Base-by-base conservation (phyloP, 1,140 invertebrate genomes). In the Macrotrachela quadricornifera region DNA sequence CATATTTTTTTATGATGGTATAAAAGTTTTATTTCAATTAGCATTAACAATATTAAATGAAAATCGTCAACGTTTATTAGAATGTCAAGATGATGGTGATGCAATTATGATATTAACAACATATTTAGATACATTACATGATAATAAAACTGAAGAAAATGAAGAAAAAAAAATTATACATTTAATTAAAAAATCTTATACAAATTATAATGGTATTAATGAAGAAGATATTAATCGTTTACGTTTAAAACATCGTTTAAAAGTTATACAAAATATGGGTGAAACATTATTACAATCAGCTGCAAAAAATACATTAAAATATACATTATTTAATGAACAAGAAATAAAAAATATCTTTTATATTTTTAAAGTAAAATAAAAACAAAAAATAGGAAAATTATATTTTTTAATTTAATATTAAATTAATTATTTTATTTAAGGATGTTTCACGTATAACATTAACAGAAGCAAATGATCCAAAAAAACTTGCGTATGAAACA, bases 1-100 rank as follows among this genome's bases (percentile, higher is more conserved):
- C 65, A 91, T 87, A 63, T 97, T 97, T 70, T 96, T 97, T 65
- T 94, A 86, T 69, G 88, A 95, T 70, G 91, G 92, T 56, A 85
- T 88, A 17, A 91, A 88, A 74, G 84, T 92, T 13, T 41, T 92
- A 57, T 95, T 95, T 70, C 75, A 91, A 80, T 78, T 95, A 21
- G 85, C 90, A 1, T 71, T 95, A 42, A 81, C 81, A 58, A 81
- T 95, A 56, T 70, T 95, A 45, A 82, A 88, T 64, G 79, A 78
- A 67, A 90, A 90, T 68, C 77, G 83, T 58, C 82, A 85, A 6
- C 78, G 79, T 54, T 71, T 95, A n/a, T 68, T 87, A 12, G 72
- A 78, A 9, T 87, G 84, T 62, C 75, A 77, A 21, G 91, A 96
- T 67, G 90, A 97, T 64, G 90, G 90, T 6, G 88, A 92, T 72